A percentile compares a stretch with the other conserved stretches of the same genome.
Evolutionary conservation across 2,797 vertebrate species (phyloP).

Genomic region (Euphonia xanthogaster): DNA sequence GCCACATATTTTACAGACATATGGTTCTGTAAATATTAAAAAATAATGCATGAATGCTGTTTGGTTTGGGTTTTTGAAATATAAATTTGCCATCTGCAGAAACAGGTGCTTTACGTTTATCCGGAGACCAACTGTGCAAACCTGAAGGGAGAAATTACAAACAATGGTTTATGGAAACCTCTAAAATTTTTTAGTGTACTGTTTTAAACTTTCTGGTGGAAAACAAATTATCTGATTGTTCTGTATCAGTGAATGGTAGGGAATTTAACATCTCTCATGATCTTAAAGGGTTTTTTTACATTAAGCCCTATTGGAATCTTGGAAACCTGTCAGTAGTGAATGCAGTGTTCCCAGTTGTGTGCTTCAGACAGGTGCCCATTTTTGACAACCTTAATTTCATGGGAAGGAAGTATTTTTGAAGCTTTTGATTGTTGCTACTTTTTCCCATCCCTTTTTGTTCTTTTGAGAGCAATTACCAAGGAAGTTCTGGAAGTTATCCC

Average conservation of each 20-base stretch:
- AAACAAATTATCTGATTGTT: neutral
- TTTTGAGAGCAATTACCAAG: neutral
- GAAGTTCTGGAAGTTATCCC: neutral
- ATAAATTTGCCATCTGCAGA: conserved; percentile 24
- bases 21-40: conserved; percentile 40
- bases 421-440: neutral
- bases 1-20: conserved; percentile 26
- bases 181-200: conserved; percentile 15
- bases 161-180: conserved; percentile 25
- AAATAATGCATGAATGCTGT: conserved; percentile 2
- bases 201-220: conserved; percentile 20
- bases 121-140: conserved; percentile 36
- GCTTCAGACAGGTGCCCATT: neutral
- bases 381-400: neutral
- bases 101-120: conserved; percentile 51
- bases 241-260: neutral
- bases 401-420: neutral
- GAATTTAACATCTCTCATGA: neutral
- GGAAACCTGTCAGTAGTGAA: neutral
- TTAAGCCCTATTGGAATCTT: neutral
- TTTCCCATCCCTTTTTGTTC: neutral
- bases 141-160: conserved; percentile 36
- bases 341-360: neutral
- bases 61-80: neutral
- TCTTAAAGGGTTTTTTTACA: neutral